Conservation (phyloP, 2,797 vertebrate genomes). For the Sternarchorhynchus goeldii region DNA sequence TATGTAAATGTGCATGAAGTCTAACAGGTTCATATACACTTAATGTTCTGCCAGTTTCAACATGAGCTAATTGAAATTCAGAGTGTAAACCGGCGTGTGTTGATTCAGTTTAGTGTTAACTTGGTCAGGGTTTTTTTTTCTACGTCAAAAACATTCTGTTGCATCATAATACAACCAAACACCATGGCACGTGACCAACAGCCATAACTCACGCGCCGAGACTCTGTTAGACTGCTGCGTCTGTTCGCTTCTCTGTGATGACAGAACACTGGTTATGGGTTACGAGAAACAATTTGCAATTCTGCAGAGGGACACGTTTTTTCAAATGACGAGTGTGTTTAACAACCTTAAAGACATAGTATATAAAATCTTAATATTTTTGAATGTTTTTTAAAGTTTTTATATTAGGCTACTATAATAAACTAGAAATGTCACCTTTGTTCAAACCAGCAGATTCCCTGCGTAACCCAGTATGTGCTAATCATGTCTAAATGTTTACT, state of each 20-base stretch:
- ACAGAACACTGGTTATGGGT: too few species aligned
- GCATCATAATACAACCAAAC: conserved; percentile 11
- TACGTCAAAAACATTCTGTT: not conserved
- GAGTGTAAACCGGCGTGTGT: not conserved
- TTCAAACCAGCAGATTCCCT: not conserved
- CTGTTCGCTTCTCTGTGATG: too few species aligned
- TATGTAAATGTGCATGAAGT: not conserved
- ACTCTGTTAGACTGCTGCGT: not conserved
- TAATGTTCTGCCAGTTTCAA: conserved; percentile 27
- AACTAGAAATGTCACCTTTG: not conserved
- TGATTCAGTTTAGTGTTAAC: not conserved
- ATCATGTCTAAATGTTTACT: not conserved
- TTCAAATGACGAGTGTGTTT: too few species aligned
- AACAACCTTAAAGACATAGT: too few species aligned
- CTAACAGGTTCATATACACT: conserved; percentile 15
- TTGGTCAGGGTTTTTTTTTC: not conserved
- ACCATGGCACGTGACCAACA: not conserved
- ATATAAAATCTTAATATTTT: too few species aligned
- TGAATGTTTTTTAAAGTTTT: too few species aligned
- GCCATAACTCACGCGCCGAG: not conserved
- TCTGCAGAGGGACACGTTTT: too few species aligned
- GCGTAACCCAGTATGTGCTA: not conserved
- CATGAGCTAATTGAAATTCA: not conserved
- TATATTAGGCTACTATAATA: too few species aligned
- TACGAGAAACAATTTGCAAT: too few species aligned